A percentile compares a stretch with the other conserved stretches of the same genome.
These are phyloP conservation scores for Ormyrus pomaceus DNA, from an alignment of 2,888 invertebrate species.

Conservation along the genomic window DNA sequence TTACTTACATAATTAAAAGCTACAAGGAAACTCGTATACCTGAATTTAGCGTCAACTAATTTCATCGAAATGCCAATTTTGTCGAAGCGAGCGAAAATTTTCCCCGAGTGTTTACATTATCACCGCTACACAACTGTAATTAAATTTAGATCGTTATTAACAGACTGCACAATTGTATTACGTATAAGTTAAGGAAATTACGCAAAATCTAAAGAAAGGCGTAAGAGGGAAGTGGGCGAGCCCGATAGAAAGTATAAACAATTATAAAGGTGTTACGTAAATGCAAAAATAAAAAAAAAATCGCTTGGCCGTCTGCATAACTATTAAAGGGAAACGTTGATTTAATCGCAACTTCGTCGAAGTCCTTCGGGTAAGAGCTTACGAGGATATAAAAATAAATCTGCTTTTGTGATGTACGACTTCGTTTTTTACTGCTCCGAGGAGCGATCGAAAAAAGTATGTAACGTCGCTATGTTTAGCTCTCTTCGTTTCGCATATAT, in stretches of 20 bases:
- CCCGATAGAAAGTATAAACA: constrained; percentile 60
- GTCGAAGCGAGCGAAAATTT: constrained; percentile 54
- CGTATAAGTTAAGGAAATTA: constrained; percentile 52
- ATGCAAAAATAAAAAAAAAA: constrained; percentile 47
- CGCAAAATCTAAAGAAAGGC: constrained; percentile 46
- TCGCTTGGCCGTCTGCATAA: constrained; percentile 42
- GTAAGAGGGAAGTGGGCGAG: constrained; percentile 23
- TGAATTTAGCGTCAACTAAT: constrained; percentile 49
- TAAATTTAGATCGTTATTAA: constrained; percentile 62
- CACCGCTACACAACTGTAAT: constrained; percentile 60
- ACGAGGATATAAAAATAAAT: constrained; percentile 9
- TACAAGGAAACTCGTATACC: constrained; percentile 51
- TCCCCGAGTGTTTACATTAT: constrained; percentile 50
- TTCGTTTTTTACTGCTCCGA: constrained; percentile 32
- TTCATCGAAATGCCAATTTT: constrained; percentile 54
- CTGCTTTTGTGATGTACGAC: constrained; percentile 29
- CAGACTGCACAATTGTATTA: constrained; percentile 71
- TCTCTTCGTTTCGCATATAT: constrained; percentile 17
- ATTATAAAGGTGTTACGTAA: constrained; percentile 60
- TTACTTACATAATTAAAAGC: constrained; percentile 45
- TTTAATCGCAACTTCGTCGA: constrained; percentile 37
- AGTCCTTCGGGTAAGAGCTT: constrained; percentile 44
- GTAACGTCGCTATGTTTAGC: constrained; percentile 8
- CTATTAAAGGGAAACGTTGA: constrained; percentile 24
- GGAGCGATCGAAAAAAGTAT: constrained; percentile 25